Evolutionary conservation across 2,113 vertebrate species (phyloP), one percentile per base, ranked within the genome.

Genomic region (Entosphenus tridentatus): DNA sequence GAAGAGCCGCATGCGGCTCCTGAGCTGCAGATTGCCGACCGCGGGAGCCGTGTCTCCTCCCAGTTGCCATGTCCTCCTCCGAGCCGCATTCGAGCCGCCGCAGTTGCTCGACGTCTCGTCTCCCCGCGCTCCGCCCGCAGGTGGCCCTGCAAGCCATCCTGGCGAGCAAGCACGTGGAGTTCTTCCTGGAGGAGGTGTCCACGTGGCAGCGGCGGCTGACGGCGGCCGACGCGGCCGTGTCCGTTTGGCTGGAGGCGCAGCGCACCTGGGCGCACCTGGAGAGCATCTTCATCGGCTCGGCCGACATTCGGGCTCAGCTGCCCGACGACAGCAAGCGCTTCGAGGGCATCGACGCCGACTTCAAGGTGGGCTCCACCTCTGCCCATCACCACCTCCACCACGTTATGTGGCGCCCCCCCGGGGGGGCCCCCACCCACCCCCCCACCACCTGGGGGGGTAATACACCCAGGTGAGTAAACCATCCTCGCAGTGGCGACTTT

Each of bases 161-260:
- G 72, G 81, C 83, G 74, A 84, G 77, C 75, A 86, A 83, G 70
- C 79, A 81, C 8, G 77, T 84, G 65, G 73, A 80, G 21, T 78
- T 83, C 77, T 87, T 90, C 75, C 78, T 70, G 55, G 75, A 76
- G 59, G 77, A 87, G 78, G 78, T 83, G 39, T 77, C 80, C 72
- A 72, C 71, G 17, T 83, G 84, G 74, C 80, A 86, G 76, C 80
- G 74, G 70, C 80, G 80, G 69, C 75, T 83, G 69, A 84, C 79
- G 21, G 69, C 75, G 56, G 79, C 82, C 3, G 83, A 85, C 68
- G 75, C 77, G 0, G 79, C 84, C 69, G 75, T 86, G 74, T 80
- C 76, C 55, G 73, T 83, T 68, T 88, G 84, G 83, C 78, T 86
- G 72, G 82, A 85, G 75, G 80, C 88, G 73, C 85, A 89, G 70